These are phyloP conservation scores for Trissolcus brochymenae DNA, from an alignment of 2,888 invertebrate species.

Conservation along the genomic window DNA sequence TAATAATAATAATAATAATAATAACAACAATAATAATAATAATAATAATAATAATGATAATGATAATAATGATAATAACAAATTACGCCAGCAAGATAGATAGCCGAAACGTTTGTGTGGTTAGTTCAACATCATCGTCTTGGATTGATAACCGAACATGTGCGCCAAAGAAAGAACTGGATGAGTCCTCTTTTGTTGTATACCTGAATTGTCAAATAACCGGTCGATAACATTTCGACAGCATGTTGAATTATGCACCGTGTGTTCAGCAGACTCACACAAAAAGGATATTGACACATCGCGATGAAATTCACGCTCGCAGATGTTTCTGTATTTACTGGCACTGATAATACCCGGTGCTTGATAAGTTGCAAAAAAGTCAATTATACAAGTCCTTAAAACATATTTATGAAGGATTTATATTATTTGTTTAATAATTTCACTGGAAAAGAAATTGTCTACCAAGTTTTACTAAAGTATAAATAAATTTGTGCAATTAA, in stretches of 20 bases:
- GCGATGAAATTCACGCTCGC: conserved; percentile 31
- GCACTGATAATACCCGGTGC: conserved; percentile 18
- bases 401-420: no score
- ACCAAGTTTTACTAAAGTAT: conserved; percentile 17
- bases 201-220: conserved; percentile 17
- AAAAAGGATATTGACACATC: conserved; percentile 44
- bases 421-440: neutral
- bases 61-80: no score
- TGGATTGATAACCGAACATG: conserved; percentile 18
- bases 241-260: conserved; percentile 7
- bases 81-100: no score
- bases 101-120: neutral
- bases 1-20: neutral
- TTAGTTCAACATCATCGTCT: neutral
- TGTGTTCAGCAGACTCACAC: conserved; percentile 1
- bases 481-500: neutral
- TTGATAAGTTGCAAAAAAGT: conserved; percentile 31
- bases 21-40: neutral
- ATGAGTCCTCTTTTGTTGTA: conserved; percentile 10
- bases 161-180: conserved; percentile 1
- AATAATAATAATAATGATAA: no score
- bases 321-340: conserved; percentile 46
- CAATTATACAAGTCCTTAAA: conserved; percentile 27
- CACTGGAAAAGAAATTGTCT: conserved; percentile 40
- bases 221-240: conserved; percentile 19